Conservation (phyloP, 2,888 invertebrate species). For the Cantharis flavilabris region DNA sequence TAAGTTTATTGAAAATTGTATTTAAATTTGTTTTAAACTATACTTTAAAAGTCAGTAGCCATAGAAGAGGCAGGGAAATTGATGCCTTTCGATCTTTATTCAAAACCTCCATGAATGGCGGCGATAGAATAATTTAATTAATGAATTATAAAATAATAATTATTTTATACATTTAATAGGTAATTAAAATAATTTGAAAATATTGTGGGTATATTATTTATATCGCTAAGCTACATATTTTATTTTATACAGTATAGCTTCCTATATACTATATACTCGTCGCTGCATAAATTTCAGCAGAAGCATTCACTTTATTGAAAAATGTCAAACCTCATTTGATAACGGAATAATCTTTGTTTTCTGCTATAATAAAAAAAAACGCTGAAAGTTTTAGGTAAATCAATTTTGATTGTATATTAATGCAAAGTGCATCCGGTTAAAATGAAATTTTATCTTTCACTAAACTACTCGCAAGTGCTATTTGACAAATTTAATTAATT, state of each 20-base stretch:
- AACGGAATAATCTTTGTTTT: neutral
- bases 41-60: too few species aligned
- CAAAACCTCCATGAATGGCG: too few species aligned
- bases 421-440: neutral
- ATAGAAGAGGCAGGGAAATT: too few species aligned
- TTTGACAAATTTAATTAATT: neutral
- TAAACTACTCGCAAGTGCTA: neutral
- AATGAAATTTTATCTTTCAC: neutral
- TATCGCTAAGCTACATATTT: neutral
- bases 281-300: neutral
- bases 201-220: neutral
- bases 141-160: too few species aligned
- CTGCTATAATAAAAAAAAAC: neutral
- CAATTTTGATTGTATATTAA: neutral
- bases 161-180: neutral
- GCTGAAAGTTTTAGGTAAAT: neutral
- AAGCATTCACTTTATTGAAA: neutral
- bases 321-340: neutral
- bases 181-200: neutral
- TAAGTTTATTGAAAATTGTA: too few species aligned
- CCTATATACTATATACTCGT: too few species aligned
- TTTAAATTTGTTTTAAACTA: too few species aligned
- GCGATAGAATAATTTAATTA: too few species aligned
- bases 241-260: neutral
- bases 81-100: too few species aligned